These are phyloP conservation scores for Bergia puertoricense DNA, from an alignment of 92 coral and sea anemone genomes.

Conservation along the genomic window DNA sequence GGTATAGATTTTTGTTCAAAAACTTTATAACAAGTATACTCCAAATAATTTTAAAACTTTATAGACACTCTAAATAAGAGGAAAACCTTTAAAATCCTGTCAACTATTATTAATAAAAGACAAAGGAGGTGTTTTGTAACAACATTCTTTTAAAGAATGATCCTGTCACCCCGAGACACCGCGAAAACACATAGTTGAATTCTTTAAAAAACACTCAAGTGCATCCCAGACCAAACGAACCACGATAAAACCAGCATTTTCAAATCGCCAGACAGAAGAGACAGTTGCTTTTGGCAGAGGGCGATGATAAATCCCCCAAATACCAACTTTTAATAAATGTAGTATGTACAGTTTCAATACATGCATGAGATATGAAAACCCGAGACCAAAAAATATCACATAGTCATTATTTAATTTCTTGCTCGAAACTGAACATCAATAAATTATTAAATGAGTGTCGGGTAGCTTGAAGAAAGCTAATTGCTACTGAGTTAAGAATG, in stretches of 20 bases:
- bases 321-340: neutral
- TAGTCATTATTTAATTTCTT: neutral
- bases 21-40: neutral
- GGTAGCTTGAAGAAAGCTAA: neutral
- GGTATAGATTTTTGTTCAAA: neutral
- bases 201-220: conserved; percentile 1
- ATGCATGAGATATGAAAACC: neutral
- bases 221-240: neutral
- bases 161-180: neutral
- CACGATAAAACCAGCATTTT: conserved; percentile 1
- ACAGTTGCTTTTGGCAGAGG: neutral
- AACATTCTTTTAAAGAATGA: conserved; percentile 12
- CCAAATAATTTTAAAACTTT: neutral
- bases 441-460: neutral
- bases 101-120: neutral
- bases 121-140: neutral
- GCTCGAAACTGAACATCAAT: neutral
- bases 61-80: neutral
- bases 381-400: neutral
- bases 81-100: neutral
- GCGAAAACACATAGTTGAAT: neutral
- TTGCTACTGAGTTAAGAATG: conserved; percentile 1
- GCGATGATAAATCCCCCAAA: neutral
- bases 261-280: conserved; percentile 10
- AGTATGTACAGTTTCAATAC: neutral